Conservation (phyloP, 2,113 vertebrate species). For the Pontoporia blainvillei region DNA sequence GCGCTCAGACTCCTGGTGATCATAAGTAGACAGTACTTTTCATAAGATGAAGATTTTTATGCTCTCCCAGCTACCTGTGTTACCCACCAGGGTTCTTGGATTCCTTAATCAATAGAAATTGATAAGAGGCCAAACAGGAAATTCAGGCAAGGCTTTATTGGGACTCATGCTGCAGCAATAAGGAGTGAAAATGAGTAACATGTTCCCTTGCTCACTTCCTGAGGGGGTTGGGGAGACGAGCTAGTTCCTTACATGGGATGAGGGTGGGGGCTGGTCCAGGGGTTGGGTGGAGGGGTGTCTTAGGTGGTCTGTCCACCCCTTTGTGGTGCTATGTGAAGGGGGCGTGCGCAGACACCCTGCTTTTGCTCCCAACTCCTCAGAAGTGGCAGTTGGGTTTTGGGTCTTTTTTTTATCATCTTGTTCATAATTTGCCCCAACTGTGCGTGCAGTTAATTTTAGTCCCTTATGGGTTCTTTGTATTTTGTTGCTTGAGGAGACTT, state of each 20-base stretch:
- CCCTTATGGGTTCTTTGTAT: no score
- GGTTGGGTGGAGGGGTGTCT: neutral
- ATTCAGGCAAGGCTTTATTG: neutral
- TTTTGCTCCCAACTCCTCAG: neutral
- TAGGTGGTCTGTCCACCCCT: neutral
- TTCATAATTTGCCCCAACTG: neutral
- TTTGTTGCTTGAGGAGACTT: neutral
- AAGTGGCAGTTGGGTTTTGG: neutral
- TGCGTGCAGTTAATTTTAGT: neutral
- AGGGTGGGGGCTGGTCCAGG: neutral
- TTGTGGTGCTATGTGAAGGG: neutral
- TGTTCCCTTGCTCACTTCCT: neutral
- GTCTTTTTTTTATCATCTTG: neutral
- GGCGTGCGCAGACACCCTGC: neutral
- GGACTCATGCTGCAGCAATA: neutral
- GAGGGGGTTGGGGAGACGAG: neutral
- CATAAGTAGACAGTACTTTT: neutral
- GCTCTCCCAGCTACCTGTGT: neutral
- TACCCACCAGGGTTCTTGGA: neutral
- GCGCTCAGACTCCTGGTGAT: neutral
- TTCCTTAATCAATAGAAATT: neutral
- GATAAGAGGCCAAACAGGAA: neutral
- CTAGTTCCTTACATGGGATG: neutral
- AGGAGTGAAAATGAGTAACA: neutral
- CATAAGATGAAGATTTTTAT: neutral